Evolutionary conservation across 2,888 invertebrate species (phyloP).

Genomic region (Empis livida): DNA sequence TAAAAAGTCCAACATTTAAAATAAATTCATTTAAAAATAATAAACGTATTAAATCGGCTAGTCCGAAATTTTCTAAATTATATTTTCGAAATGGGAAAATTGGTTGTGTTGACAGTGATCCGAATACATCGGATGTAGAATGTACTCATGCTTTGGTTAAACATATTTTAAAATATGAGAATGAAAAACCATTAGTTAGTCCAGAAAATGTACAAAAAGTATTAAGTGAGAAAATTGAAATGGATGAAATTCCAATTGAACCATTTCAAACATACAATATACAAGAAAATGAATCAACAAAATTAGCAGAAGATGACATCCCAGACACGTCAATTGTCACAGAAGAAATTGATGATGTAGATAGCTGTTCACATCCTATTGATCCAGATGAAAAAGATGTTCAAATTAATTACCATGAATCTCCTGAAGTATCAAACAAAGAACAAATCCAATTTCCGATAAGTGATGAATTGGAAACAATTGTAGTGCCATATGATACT

Average conservation of each 20-base stretch:
- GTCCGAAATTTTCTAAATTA: slow-evolving; percentile 30
- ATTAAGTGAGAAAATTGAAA: slow-evolving; percentile 15
- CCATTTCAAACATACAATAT: slow-evolving; percentile 15
- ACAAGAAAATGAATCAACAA: slow-evolving; percentile 4
- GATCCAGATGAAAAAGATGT: slow-evolving; percentile 28
- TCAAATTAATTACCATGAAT: slow-evolving; percentile 30
- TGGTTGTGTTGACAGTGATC: slow-evolving; percentile 33
- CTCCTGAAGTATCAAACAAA: slow-evolving; percentile 29
- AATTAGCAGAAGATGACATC: slow-evolving; percentile 10
- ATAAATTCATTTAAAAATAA: slow-evolving; percentile 30
- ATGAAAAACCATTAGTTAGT: slow-evolving; percentile 33
- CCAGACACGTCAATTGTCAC: not conserved
- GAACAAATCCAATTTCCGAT: slow-evolving; percentile 19
- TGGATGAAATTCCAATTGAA: slow-evolving; percentile 19
- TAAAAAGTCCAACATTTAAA: slow-evolving; percentile 25
- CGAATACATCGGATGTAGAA: slow-evolving; percentile 30
- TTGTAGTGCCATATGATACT: slow-evolving; percentile 15
- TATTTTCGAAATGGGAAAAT: slow-evolving; percentile 35
- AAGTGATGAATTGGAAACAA: slow-evolving; percentile 16
- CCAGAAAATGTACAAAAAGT: slow-evolving; percentile 31
- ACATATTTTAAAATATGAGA: slow-evolving; percentile 30
- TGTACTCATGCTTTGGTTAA: slow-evolving; percentile 35
- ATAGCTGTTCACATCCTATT: slow-evolving; percentile 18
- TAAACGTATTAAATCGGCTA: slow-evolving; percentile 20
- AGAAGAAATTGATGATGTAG: slow-evolving; percentile 8